Percentiles rank a stretch among this genome's conserved stretches.
phyloP scores from a whole-genome alignment of 2,888 invertebrate species.

The Drosophila paramelanica region DNA sequence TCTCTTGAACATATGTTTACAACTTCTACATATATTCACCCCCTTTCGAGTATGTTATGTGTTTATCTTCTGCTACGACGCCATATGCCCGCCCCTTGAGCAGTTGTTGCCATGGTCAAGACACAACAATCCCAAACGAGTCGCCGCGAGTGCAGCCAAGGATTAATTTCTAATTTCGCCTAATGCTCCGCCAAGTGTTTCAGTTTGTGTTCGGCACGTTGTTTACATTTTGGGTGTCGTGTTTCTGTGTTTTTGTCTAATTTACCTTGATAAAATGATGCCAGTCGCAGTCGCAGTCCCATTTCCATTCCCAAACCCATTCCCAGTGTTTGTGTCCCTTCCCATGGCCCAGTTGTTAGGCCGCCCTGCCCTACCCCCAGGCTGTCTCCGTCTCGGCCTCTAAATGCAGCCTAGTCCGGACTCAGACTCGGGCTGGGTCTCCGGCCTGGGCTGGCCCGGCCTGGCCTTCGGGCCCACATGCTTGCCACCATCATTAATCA shows the following conservation, averaged over 20 bases:
- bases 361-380: slow-evolving; percentile 65
- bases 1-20: slow-evolving; percentile 21
- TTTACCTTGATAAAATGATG: slow-evolving; percentile 81
- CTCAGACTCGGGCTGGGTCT: slow-evolving; percentile 39
- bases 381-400: slow-evolving; percentile 48
- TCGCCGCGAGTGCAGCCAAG: slow-evolving; percentile 49
- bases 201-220: slow-evolving; percentile 36
- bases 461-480: slow-evolving; percentile 81
- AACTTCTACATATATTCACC: background rate
- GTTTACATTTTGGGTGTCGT: slow-evolving; percentile 67
- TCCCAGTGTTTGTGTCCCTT: slow-evolving; percentile 53
- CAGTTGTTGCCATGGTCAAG: slow-evolving; percentile 55
- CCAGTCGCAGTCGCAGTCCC: slow-evolving; percentile 27
- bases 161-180: slow-evolving; percentile 82
- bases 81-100: slow-evolving; percentile 21
- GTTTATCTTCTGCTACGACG: slow-evolving; percentile 5
- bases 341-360: slow-evolving; percentile 54
- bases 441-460: slow-evolving; percentile 28
- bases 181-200: slow-evolving; percentile 69
- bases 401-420: slow-evolving; percentile 45
- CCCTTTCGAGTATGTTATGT: background rate
- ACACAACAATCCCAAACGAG: slow-evolving; percentile 36
- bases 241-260: slow-evolving; percentile 65
- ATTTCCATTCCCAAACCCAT: slow-evolving; percentile 19
- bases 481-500: slow-evolving; percentile 84